Conservation (phyloP, 2,113 vertebrate species). For the Kobus ellipsiprymnus region DNA sequence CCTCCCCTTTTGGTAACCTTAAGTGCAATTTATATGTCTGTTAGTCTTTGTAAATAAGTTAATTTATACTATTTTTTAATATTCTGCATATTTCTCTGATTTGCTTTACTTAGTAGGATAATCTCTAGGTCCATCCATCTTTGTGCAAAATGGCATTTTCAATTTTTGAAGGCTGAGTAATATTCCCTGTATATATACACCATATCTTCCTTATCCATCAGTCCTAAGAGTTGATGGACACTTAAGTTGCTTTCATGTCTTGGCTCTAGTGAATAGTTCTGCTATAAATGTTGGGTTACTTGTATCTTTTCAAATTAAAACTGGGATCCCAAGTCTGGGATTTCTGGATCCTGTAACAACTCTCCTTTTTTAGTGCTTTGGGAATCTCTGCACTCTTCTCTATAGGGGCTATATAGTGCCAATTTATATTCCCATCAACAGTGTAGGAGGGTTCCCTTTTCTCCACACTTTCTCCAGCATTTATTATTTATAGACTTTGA, state of each 20-base stretch:
- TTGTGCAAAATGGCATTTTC: neutral
- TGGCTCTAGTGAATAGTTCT: neutral
- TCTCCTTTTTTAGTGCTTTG: neutral
- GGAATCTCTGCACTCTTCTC: neutral
- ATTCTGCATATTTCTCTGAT: neutral
- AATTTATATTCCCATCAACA: neutral
- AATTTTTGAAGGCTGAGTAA: neutral
- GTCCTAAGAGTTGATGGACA: neutral
- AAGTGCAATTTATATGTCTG: neutral
- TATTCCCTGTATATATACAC: neutral
- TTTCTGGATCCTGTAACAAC: neutral
- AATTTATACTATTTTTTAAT: neutral
- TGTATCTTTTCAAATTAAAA: neutral
- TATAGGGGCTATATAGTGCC: neutral
- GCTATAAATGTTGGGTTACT: neutral
- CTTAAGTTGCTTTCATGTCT: neutral
- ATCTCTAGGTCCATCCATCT: neutral
- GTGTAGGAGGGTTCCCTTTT: neutral
- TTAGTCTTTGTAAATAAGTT: neutral
- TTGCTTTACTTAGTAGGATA: neutral
- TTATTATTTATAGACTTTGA: neutral
- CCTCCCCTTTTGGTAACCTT: neutral
- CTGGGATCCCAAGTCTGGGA: neutral
- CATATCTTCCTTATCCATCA: neutral
- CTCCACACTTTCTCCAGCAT: neutral